Evolutionary conservation across 2,888 invertebrate species (phyloP).

Genomic region (Agriopis marginaria): DNA sequence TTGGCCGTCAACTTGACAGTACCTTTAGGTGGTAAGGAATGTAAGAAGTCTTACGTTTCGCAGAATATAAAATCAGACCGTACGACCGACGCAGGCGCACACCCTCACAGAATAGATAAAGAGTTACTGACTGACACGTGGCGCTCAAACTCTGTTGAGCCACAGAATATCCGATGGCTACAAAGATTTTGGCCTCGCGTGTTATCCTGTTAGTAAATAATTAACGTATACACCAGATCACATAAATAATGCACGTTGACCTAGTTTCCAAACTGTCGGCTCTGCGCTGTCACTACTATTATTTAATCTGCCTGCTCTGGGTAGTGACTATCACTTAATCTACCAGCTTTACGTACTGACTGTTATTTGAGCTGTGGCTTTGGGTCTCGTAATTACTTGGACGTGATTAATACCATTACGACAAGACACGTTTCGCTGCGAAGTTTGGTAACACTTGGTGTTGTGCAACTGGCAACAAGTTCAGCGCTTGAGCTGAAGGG

Average conservation of each 20-base stretch:
- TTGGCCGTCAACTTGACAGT: too few relatives aligned
- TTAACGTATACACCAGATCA: slow-evolving; percentile 6
- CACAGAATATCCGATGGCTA: not conserved
- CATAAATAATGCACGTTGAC: slow-evolving; percentile 14
- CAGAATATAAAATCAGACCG: too few relatives aligned
- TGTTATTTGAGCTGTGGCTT: not conserved
- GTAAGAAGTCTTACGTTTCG: too few relatives aligned
- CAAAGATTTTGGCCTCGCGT: not conserved
- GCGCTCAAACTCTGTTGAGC: not conserved
- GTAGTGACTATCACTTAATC: not conserved
- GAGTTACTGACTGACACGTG: not conserved
- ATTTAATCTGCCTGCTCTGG: not conserved
- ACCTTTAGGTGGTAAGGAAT: too few relatives aligned
- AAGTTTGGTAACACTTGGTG: slow-evolving; percentile 9
- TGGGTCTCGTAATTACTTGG: slow-evolving; percentile 8
- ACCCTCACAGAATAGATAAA: too few relatives aligned
- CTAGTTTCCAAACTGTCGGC: slow-evolving; percentile 2
- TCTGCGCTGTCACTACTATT: not conserved
- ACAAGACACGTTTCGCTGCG: slow-evolving; percentile 11
- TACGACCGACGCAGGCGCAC: too few relatives aligned
- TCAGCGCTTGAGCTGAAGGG: not conserved
- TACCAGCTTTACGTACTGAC: not conserved
- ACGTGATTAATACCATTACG: slow-evolving; percentile 18
- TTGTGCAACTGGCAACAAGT: slow-evolving; percentile 6
- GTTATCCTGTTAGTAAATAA: slow-evolving; percentile 10